phyloP scores from a whole-genome alignment of 1,140 invertebrate species.

The Phymastichus coffea region DNA sequence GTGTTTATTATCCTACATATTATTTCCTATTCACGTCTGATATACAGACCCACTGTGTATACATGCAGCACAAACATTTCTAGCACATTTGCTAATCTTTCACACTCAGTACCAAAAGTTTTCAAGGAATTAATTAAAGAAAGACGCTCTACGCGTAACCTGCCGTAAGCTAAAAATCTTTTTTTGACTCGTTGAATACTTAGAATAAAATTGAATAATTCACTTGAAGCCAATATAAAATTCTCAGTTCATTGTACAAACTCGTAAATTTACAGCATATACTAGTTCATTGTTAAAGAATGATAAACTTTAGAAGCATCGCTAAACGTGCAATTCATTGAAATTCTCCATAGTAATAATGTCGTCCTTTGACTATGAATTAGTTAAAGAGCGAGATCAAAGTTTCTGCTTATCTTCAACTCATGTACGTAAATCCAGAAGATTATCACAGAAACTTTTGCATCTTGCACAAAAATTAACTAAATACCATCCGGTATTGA shows the following conservation, averaged over 20 bases:
- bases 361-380: conserved; percentile 11
- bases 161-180: conserved; percentile 10
- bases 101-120: conserved; percentile 20
- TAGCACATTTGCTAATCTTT: conserved; percentile 20
- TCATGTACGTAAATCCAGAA: conserved; percentile 11
- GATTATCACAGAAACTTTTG: conserved; percentile 28
- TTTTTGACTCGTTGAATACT: conserved; percentile 10
- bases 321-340: conserved; percentile 19
- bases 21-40: conserved; percentile 22
- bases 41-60: conserved; percentile 17
- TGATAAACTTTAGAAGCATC: conserved; percentile 16
- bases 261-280: conserved; percentile 1
- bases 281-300: conserved; percentile 15
- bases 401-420: conserved; percentile 24
- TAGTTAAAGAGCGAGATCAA: conserved; percentile 20
- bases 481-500: conserved; percentile 23
- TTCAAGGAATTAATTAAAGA: conserved; percentile 15
- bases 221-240: not conserved
- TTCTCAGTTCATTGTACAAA: conserved; percentile 8
- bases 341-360: conserved; percentile 14
- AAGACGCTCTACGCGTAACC: not conserved
- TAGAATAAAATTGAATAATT: conserved; percentile 3
- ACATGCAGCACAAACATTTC: conserved; percentile 10
- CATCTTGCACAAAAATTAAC: conserved; percentile 27
- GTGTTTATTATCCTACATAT: conserved; percentile 10